Base-by-base conservation (phyloP, 2,888 invertebrate species). In the Mystacides longicornis region DNA sequence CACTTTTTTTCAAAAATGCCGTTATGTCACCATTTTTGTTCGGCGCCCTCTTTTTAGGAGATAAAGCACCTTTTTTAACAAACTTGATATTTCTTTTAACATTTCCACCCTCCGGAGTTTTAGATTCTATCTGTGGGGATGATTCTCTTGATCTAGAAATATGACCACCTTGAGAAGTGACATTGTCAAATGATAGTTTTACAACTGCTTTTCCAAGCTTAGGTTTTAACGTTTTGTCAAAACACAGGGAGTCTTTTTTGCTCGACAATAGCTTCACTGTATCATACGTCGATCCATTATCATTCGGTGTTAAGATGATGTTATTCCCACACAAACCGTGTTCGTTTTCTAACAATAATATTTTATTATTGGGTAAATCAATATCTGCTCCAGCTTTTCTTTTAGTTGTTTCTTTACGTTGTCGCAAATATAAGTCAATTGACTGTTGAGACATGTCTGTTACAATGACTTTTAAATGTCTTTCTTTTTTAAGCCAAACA, bases 391-490 rank as follows among this genome's bases (percentile, higher is more conserved):
- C 86, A 56, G 82, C 78, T 52, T 58, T 58, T 64, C 89, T 81
- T 49, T 56, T 54, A 11, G 45, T 31, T 5, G 54, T 54, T 19
- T 54, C 49, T 73, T 90, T 90, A 66, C 89, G 81, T 65, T 83
- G 83, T 68, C 81, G 84, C 69, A 88, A 90, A 76, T 81, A 90
- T 61, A 82, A 80, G 59, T 85, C 83, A 56, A 90, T 81, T 51
- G 86, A 85, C 64, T 86, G 84, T 71, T 90, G 89, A 61, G 88
- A 82, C 89, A 89, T 89, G 66, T 7, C 16, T 37, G 4, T 7
- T 14, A 14, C 3, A 37, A 14, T 37, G 3, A 37, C n/a, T n/a
- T n/a, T n/a, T n/a, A n/a, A n/a, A n/a, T n/a, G n/a, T n/a, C n/a
- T n/a, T n/a, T n/a, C n/a, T n/a, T n/a, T n/a, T n/a, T n/a, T n/a